Evolutionary conservation across 2,797 vertebrate species (phyloP).

Genomic region (Takifugu ocellatus): DNA sequence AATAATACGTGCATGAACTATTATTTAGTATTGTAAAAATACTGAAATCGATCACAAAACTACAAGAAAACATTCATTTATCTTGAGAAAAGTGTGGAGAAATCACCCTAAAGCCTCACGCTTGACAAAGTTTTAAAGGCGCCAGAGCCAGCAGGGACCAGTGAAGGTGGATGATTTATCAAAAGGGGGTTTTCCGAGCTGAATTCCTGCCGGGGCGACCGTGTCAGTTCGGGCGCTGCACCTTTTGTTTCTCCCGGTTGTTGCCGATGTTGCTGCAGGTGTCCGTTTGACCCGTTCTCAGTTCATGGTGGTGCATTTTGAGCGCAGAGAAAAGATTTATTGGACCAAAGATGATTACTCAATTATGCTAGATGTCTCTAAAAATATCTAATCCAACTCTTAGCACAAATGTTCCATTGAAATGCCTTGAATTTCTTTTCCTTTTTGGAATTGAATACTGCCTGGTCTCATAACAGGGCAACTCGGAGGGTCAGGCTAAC

Average conservation of each 20-base stretch:
- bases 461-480: too few species aligned
- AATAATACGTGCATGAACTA: neutral
- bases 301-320: constrained; percentile 1
- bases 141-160: neutral
- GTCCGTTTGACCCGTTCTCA: constrained; percentile 24
- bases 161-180: neutral
- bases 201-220: too few species aligned
- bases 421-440: too few species aligned
- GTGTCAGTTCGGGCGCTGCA: constrained; percentile 48
- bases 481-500: too few species aligned
- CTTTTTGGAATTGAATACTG: too few species aligned
- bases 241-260: constrained; percentile 39
- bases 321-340: constrained; percentile 2
- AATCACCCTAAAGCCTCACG: neutral
- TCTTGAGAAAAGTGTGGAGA: neutral
- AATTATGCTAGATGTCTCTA: neutral
- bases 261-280: constrained; percentile 40
- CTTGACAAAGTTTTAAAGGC: neutral
- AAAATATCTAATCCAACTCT: neutral
- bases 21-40: neutral
- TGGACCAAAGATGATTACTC: neutral
- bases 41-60: neutral
- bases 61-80: too few species aligned
- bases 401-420: too few species aligned
- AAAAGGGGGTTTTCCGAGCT: too few species aligned